Evolutionary conservation across 2,797 vertebrate genomes (phyloP).

Genomic region (Artibeus lituratus): DNA sequence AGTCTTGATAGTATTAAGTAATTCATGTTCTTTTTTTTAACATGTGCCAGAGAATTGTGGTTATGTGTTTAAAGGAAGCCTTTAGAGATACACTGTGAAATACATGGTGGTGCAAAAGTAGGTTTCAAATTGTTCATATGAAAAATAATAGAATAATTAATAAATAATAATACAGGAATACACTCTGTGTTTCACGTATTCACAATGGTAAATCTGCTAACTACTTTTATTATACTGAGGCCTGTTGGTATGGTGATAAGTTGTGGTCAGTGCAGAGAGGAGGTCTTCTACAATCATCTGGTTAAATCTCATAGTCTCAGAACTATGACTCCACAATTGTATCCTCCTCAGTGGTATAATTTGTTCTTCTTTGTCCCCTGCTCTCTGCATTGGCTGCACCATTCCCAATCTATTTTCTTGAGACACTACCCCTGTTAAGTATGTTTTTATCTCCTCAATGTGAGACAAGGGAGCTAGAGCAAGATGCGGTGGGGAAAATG

Average conservation of each 20-base stretch:
- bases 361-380: accelerated
- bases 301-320: background rate
- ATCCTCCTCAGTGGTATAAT: background rate
- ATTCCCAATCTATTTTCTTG: background rate
- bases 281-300: background rate
- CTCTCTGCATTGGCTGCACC: background rate
- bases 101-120: too few species aligned
- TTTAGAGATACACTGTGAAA: too few species aligned
- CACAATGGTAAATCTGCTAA: too few species aligned
- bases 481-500: background rate
- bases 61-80: too few species aligned
- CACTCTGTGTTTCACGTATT: too few species aligned
- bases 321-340: background rate
- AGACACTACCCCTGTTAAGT: background rate
- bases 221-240: background rate
- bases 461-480: background rate
- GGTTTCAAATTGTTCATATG: too few species aligned
- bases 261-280: background rate
- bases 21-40: too few species aligned
- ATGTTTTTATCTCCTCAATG: background rate
- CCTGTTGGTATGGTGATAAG: background rate
- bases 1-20: too few species aligned
- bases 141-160: too few species aligned
- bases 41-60: too few species aligned
- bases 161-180: too few species aligned